A percentile compares a stretch with the other conserved stretches of the same genome.
Evolutionary conservation across 2,888 invertebrate species (phyloP).

Genomic region (Agrilus cyanescens): DNA sequence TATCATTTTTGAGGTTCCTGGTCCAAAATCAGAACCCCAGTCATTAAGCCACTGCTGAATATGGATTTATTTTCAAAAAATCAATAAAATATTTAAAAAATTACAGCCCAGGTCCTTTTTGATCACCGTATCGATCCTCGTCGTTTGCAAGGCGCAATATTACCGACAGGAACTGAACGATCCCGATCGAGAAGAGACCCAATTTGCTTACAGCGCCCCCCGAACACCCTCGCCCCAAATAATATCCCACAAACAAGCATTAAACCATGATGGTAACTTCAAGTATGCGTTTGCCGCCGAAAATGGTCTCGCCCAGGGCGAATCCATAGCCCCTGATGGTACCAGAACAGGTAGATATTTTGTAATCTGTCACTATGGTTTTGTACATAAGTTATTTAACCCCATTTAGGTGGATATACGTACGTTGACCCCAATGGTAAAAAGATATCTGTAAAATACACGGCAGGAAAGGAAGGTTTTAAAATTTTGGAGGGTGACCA

Average conservation of each 20-base stretch:
- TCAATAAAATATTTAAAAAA: background rate
- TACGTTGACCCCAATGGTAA: conserved; percentile 55
- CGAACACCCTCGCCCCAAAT: conserved; percentile 38
- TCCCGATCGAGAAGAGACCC: conserved; percentile 5
- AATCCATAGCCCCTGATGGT: conserved; percentile 55
- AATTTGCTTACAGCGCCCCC: conserved; percentile 5
- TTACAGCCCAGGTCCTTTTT: background rate
- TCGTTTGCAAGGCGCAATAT: conserved; percentile 3
- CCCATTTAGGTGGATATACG: conserved; percentile 42
- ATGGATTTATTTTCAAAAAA: background rate
- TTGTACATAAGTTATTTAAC: too few species aligned
- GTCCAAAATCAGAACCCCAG: too few species aligned
- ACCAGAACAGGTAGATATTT: conserved; percentile 40
- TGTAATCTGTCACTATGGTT: too few species aligned
- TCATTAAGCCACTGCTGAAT: too few species aligned
- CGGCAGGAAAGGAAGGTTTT: conserved; percentile 40
- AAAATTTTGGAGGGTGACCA: conserved; percentile 38
- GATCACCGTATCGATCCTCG: conserved; percentile 4
- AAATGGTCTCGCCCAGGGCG: conserved; percentile 56
- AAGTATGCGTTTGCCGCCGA: conserved; percentile 58
- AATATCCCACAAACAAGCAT: conserved; percentile 49
- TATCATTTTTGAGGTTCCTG: too few species aligned
- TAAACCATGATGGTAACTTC: conserved; percentile 54
- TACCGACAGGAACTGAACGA: conserved; percentile 10
- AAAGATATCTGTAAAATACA: conserved; percentile 48